Evolutionary conservation across 1,140 invertebrate genomes (phyloP), one percentile per base, ranked within the genome.

Genomic region (Scaptodrosophila lebanonensis): DNA sequence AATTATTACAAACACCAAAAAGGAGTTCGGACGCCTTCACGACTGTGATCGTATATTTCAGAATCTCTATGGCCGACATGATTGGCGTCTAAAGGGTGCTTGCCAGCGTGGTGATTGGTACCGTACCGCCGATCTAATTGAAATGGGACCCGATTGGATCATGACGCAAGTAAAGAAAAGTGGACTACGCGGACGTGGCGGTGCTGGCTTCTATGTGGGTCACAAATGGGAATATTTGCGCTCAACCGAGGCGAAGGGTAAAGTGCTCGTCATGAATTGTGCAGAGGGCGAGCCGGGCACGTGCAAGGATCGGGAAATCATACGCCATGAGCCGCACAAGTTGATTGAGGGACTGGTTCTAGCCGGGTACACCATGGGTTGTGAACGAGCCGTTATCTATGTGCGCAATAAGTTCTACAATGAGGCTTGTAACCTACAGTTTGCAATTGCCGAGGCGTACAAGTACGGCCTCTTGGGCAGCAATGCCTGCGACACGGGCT

Each of bases 331-430:
- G 88, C 98, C 98, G 1, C 98, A 99, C 86, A 99, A 98, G 85
- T 88, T 99, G 2, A 92, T 99, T 0, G 98, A 99, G 88, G 98
- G 98, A 0, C 98, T 97, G 87, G 88, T 99, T 7, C 92, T 99
- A 40, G 97, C 97, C 65, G 97, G 97, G 0, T 87, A 90, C 35
- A 94, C 97, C 6, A 99, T 99, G 94, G 97, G 97, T 8, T 98
- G 98, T 32, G 90, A 93, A 66, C 97, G 96, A 16, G 97, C 97
- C 1, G 99, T 99, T 77, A 99, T 99, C 87, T 99, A 99, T 84
- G 98, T 99, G 59, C 91, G 98, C 76, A 98, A 98, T 72, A 97
- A 99, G 87, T 99, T 99, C 88, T 99, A 99, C 87, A 99, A 99
- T 89, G 98, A 99, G 89, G 96, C 97, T 3, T 97, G 96, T 11